Conservation (phyloP, 2,113 vertebrate species). For the Sylvilagus bachmani region DNA sequence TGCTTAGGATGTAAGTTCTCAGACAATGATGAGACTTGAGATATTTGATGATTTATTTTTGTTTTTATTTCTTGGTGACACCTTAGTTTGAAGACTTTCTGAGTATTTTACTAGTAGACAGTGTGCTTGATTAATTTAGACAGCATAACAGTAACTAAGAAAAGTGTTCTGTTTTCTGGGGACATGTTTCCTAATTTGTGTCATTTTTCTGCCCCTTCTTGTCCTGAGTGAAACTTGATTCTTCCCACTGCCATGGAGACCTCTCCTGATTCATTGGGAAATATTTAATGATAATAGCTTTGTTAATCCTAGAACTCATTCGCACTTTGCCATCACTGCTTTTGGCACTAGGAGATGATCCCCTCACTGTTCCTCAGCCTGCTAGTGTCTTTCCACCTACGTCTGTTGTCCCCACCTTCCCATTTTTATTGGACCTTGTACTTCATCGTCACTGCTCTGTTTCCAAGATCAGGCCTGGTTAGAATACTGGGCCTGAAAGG, state of each 20-base stretch:
- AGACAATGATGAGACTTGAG: neutral
- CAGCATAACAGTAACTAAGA: neutral
- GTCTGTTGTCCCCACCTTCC: no score
- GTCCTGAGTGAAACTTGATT: constrained; percentile 21
- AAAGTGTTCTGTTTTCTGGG: neutral
- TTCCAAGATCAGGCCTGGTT: neutral
- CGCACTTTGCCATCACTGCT: neutral
- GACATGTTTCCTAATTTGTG: neutral
- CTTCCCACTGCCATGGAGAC: neutral
- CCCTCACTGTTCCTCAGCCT: neutral
- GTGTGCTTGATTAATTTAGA: neutral
- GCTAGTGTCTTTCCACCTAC: neutral
- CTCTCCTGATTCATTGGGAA: neutral
- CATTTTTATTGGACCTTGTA: neutral
- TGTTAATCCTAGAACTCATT: neutral
- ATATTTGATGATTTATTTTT: neutral
- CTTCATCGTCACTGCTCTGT: neutral
- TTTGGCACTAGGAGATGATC: neutral
- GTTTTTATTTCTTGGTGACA: constrained; percentile 28
- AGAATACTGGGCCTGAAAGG: neutral
- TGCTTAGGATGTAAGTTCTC: neutral
- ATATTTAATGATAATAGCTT: neutral
- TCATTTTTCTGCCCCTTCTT: neutral
- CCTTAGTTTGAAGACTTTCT: constrained; percentile 16
- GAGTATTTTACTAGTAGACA: neutral